A percentile compares a stretch with the other conserved stretches of the same genome.
Conservation (phyloP, 2,797 vertebrate genomes). For the Gymnothorax reevesii region DNA sequence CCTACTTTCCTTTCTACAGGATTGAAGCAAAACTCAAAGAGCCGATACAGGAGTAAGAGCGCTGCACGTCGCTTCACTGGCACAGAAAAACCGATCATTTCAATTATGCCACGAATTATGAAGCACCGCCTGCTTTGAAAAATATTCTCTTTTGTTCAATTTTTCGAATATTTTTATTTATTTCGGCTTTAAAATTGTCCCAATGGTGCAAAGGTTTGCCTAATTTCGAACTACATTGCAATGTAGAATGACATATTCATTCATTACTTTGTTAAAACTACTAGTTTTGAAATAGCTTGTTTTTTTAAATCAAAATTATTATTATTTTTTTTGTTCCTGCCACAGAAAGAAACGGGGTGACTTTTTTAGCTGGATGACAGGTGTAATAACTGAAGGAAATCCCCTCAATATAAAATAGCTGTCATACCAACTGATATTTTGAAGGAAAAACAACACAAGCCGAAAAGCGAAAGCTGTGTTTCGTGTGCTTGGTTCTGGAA, state of each 20-base stretch:
- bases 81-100: neutral
- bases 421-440: neutral
- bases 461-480: conserved; percentile 41
- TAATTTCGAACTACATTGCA: no score
- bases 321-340: neutral
- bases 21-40: neutral
- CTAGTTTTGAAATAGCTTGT: neutral
- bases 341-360: neutral
- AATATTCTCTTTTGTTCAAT: no score
- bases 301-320: neutral
- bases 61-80: neutral
- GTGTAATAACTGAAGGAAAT: neutral
- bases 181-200: no score
- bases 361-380: neutral
- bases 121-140: neutral
- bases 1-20: neutral
- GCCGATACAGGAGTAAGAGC: neutral
- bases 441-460: conserved; percentile 30
- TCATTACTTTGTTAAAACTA: neutral
- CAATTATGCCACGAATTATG: neutral
- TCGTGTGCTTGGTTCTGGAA: conserved; percentile 59
- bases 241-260: neutral
- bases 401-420: neutral
- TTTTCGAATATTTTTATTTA: no score
- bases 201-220: no score